Evolutionary conservation across 2,113 vertebrate genomes (phyloP).

Genomic region (Microtus montanus): DNA sequence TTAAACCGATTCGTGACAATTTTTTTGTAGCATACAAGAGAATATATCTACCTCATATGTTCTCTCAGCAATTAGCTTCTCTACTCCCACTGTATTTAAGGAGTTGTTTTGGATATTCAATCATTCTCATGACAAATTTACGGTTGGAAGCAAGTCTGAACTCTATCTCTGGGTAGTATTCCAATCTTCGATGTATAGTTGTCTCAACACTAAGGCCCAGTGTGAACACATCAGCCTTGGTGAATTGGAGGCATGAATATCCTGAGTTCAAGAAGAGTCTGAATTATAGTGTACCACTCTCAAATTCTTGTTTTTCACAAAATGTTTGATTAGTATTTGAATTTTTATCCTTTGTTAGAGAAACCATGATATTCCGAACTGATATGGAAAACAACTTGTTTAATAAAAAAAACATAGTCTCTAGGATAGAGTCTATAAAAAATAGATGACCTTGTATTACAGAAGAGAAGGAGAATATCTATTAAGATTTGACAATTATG

Average conservation of each 20-base stretch:
- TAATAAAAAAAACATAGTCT: neutral
- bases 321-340: neutral
- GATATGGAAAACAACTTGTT: neutral
- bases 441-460: neutral
- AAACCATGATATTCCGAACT: neutral
- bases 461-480: neutral
- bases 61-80: neutral
- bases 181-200: neutral
- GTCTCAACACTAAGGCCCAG: neutral
- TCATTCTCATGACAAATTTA: slow-evolving; percentile 29
- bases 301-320: neutral
- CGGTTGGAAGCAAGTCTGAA: neutral
- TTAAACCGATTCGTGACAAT: too few relatives aligned
- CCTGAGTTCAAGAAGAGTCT: neutral
- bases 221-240: too few relatives aligned
- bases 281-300: neutral
- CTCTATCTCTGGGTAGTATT: slow-evolving; percentile 18
- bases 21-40: too few relatives aligned
- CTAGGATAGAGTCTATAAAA: neutral
- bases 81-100: slow-evolving; percentile 31
- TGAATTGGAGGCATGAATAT: neutral
- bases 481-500: neutral
- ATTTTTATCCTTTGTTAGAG: neutral
- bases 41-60: too few relatives aligned
- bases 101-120: slow-evolving; percentile 38